Percentiles rank a stretch among this genome's conserved stretches.
Conservation (phyloP, 2,888 invertebrate genomes). For the Meteorus colon region DNA sequence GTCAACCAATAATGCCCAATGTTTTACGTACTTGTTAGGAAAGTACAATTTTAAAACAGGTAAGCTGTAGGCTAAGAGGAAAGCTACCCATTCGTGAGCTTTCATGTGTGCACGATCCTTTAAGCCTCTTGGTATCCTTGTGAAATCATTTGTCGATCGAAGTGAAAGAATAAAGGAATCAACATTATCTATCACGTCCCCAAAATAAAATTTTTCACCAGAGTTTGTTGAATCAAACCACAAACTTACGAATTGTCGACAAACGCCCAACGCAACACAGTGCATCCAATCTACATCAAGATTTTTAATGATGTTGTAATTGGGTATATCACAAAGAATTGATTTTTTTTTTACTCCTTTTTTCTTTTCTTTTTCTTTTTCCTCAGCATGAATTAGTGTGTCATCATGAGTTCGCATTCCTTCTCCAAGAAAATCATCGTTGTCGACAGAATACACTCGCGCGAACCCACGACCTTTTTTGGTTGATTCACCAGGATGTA, state of each 20-base stretch:
- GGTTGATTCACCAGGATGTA: no score
- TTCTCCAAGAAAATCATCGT: not conserved
- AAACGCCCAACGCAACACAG: constrained; percentile 43
- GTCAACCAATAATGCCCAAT: constrained; percentile 27
- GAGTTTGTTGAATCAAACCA: constrained; percentile 44
- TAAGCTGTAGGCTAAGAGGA: constrained; percentile 27
- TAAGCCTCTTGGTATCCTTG: constrained; percentile 20
- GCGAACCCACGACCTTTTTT: no score
- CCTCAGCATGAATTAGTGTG: constrained; percentile 9
- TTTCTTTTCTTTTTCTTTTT: not conserved
- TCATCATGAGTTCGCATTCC: not conserved
- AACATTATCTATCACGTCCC: constrained; percentile 28
- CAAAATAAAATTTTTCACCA: constrained; percentile 43
- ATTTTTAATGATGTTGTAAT: constrained; percentile 44
- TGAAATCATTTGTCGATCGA: constrained; percentile 1
- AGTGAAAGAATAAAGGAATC: constrained; percentile 13
- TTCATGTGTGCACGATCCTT: constrained; percentile 14
- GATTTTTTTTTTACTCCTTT: constrained; percentile 42
- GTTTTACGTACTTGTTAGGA: constrained; percentile 14
- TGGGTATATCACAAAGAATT: constrained; percentile 36
- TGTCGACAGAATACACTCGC: not conserved
- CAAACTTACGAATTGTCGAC: constrained; percentile 45
- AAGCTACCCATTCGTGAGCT: constrained; percentile 30
- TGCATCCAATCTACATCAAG: constrained; percentile 49
- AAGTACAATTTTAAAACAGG: not conserved